These are phyloP conservation scores for Ispidina picta DNA, from an alignment of 2,797 vertebrate genomes.

Conservation along the genomic window DNA sequence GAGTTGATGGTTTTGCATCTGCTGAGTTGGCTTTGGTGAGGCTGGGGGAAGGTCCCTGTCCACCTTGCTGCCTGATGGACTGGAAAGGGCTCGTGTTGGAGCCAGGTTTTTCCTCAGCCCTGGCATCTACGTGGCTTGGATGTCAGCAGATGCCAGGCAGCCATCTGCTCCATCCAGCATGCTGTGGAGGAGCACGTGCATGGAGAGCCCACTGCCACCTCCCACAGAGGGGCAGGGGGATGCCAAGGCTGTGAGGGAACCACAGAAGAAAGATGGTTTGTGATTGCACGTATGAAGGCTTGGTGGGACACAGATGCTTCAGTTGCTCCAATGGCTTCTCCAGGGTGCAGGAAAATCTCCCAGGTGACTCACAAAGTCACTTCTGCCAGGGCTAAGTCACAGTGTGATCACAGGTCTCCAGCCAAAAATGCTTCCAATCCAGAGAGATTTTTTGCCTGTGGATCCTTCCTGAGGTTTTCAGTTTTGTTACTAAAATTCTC, in stretches of 20 bases:
- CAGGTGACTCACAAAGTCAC: not conserved
- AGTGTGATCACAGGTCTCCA: accelerated
- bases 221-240: not conserved
- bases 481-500: not conserved
- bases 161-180: not conserved
- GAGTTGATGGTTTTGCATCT: not conserved
- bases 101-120: not conserved
- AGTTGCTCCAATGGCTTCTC: not conserved
- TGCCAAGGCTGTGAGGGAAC: not conserved
- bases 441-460: not conserved
- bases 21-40: not conserved
- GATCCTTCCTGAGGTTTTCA: not conserved
- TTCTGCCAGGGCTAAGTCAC: accelerated
- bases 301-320: accelerated
- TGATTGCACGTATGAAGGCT: not conserved
- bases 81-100: not conserved
- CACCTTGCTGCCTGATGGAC: not conserved
- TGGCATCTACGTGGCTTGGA: not conserved
- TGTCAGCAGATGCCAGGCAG: accelerated
- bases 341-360: not conserved
- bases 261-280: accelerated
- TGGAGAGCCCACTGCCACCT: accelerated
- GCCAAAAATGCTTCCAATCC: not conserved
- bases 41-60: not conserved
- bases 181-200: not conserved